Conservation (phyloP, 2,113 vertebrate genomes). For the Halcyon malimbica region DNA sequence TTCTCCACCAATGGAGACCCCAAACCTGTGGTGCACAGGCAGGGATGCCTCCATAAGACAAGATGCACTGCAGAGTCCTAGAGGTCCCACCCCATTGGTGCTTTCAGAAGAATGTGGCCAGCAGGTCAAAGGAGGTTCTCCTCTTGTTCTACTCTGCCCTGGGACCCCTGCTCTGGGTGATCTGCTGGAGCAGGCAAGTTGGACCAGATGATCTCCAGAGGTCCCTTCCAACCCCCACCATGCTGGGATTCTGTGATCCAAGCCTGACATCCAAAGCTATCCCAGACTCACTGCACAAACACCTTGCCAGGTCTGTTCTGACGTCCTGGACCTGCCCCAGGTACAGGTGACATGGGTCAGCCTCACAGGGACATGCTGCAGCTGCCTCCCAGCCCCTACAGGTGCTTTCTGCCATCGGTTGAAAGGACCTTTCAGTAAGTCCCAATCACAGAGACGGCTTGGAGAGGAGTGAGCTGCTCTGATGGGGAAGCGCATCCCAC, state of each 20-base stretch:
- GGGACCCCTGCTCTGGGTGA: no score
- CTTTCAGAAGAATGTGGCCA: no score
- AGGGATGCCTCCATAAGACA: not conserved
- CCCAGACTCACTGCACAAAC: not conserved
- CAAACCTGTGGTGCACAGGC: not conserved
- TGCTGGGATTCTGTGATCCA: not conserved
- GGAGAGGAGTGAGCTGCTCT: not conserved
- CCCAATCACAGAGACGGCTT: not conserved
- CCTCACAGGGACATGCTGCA: rapidly evolving
- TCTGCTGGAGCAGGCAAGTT: no score
- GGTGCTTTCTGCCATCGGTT: rapidly evolving
- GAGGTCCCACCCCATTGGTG: not conserved
- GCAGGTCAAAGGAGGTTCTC: no score
- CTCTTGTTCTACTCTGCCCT: no score
- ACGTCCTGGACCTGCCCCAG: rapidly evolving
- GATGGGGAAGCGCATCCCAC: rapidly evolving
- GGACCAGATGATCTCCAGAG: no score
- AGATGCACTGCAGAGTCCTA: not conserved
- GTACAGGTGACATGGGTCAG: not conserved
- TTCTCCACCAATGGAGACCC: not conserved
- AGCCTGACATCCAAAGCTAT: not conserved
- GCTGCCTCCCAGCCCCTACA: not conserved
- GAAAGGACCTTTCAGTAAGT: not conserved
- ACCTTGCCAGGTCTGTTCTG: not conserved
- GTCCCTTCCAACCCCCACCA: no score